Base-by-base conservation (phyloP, 2,888 invertebrate species). In the Lepidochrysops patricia region DNA sequence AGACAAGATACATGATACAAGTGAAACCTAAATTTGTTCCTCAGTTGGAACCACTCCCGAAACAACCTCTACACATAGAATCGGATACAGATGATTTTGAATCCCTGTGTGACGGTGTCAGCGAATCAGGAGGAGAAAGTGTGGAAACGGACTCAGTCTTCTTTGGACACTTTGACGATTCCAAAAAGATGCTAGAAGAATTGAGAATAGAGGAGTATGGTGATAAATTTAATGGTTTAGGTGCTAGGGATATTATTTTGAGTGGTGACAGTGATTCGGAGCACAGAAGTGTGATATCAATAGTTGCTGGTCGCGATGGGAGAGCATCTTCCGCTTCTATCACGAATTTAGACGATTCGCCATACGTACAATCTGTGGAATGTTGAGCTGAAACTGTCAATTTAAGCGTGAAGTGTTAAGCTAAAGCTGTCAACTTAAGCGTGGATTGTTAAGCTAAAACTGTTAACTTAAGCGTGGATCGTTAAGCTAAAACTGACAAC, bases 111-210 rank as follows among this genome's bases (percentile, higher is more conserved):
- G 95, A 95, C 68, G 96, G 94, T 7, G 92, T 94, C 65, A 95
- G 96, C 74, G 96, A 96, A 77, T 96, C 96, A 25, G 96, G 96
- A 0, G 96, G 94, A 1, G 96, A 96, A 75, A 96, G 96, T 79
- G 91, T 96, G 2, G 96, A 95, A 72, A 96, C 96, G 0, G 95
- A 96, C 80, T 96, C 96, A 9, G 96, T 96, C 9, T 94, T 96
- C 74, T 96, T 95, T 72, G 95, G 94, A 4, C 94, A 93, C 75
- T 92, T 93, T 68, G 85, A 88, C 50, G 88, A 89, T 62, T 79
- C 88, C 0, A 86, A 85, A 58, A 82, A 86, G 66, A 73, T 88
- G 66, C 76, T 84, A 6, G 81, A 81, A 19, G 87, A 87, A 62
- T 73, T 89, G 54, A 82, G 80, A 9, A 64, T 85, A 34, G 74